Conservation (phyloP, 64 coral and sea anemone species). For the Actinia equina region DNA sequence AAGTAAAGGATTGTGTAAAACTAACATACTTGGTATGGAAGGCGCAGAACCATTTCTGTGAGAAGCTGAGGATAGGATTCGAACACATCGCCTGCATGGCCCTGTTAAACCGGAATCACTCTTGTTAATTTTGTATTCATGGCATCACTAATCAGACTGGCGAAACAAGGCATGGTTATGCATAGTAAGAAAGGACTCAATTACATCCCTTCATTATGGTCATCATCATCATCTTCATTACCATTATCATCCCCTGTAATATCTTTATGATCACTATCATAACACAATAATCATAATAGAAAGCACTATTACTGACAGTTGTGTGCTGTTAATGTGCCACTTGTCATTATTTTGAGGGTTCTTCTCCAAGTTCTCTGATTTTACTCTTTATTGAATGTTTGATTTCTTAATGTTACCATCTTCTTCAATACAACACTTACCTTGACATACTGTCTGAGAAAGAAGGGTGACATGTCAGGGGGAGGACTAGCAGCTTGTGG, state of each 20-base stretch:
- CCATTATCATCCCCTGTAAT: too few relatives aligned
- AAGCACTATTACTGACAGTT: too few relatives aligned
- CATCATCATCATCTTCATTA: too few relatives aligned
- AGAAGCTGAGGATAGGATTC: conserved; percentile 95
- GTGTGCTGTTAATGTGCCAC: too few relatives aligned
- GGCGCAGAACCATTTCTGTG: conserved; percentile 90
- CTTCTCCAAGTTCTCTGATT: too few relatives aligned
- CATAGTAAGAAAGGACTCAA: too few relatives aligned
- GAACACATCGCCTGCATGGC: conserved; percentile 94
- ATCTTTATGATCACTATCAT: too few relatives aligned
- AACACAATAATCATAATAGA: too few relatives aligned
- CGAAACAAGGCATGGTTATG: neutral
- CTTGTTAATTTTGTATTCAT: neutral
- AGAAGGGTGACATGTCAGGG: conserved; percentile 98
- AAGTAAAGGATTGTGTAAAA: neutral
- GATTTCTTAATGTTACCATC: too few relatives aligned
- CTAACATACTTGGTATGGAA: conserved; percentile 79
- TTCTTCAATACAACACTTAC: conserved; percentile 17
- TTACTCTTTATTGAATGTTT: too few relatives aligned
- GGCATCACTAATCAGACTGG: neutral
- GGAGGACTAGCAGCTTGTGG: conserved; percentile 77
- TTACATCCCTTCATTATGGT: too few relatives aligned
- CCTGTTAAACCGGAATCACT: conserved; percentile 35
- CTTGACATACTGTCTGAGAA: conserved; percentile 98
- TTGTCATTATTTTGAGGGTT: too few relatives aligned